Percentiles rank a stretch among this genome's conserved stretches.
These are phyloP conservation scores for Drosophila mauritiana DNA, from an alignment of 1,140 invertebrate species.

Conservation along the genomic window DNA sequence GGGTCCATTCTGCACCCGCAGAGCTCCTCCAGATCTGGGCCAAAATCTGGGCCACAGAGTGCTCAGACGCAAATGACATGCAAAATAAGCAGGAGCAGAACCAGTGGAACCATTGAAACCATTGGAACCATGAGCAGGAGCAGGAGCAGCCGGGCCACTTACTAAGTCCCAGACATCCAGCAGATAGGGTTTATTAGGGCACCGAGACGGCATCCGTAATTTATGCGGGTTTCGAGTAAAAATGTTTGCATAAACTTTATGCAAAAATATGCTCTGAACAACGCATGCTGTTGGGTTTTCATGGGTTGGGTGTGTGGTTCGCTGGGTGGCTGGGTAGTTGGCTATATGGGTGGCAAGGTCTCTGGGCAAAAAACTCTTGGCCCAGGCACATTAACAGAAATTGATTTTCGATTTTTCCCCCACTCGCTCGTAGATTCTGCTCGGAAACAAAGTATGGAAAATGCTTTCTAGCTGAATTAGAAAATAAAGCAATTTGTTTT, in stretches of 20 bases:
- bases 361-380: conserved; percentile 17
- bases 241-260: conserved; percentile 65
- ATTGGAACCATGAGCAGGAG: conserved; percentile 4
- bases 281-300: conserved; percentile 38
- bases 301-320: not conserved
- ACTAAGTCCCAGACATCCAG: conserved; percentile 40
- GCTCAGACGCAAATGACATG: conserved; percentile 59
- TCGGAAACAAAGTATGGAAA: conserved; percentile 38
- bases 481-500: conserved; percentile 81
- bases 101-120: conserved; percentile 1
- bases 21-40: not conserved
- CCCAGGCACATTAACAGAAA: conserved; percentile 75
- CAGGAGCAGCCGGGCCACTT: conserved; percentile 40
- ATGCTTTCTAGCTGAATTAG: conserved; percentile 53
- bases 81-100: conserved; percentile 53
- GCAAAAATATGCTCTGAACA: conserved; percentile 60
- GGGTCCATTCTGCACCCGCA: conserved; percentile 1
- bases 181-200: conserved; percentile 60
- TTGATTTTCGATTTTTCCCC: conserved; percentile 76
- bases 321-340: not conserved
- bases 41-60: conserved; percentile 23
- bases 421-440: not conserved
- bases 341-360: conserved; percentile 11
- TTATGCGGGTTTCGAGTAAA: conserved; percentile 63
- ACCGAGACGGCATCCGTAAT: conserved; percentile 41